Base-by-base conservation (phyloP, 2,888 invertebrate species). In the Melanophora roralis region DNA sequence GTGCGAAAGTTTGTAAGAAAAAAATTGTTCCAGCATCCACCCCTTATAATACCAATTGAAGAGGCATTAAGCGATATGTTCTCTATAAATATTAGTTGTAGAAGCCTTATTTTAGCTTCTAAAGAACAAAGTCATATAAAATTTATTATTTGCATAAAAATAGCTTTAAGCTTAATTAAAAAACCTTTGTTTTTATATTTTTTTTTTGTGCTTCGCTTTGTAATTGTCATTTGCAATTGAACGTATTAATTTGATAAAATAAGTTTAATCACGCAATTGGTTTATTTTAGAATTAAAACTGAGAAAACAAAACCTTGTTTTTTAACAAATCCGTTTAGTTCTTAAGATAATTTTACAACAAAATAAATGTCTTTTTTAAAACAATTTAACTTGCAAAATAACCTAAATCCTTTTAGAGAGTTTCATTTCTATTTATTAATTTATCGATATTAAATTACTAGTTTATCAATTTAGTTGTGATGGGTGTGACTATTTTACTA, bases 261-360 rank as follows among this genome's bases (percentile, higher is more conserved):
- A 75, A 49, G 59, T 67, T 49, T 71, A 55, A 75, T 57, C 79
- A 79, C 79, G 79, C 79, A 72, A 79, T 79, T 75, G 65, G 36
- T 60, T 68, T 62, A 55, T 4, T 27, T 11, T 65, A 11, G n/a
- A 57, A 67, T 53, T 49, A 12, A 32, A 69, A 57, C n/a, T n/a
- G n/a, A n/a, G n/a, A n/a, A n/a, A n/a, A 49, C 14, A 64, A 64
- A 75, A 75, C 79, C 79, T 79, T 79, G 79, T 71, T 60, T 62
- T 67, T n/a, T 38, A 47, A 47, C 73, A 43, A 68, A 68, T 72
- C 55, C 79, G 71, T 79, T 79, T 79, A 47, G 36, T 65, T 57
- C 40, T 49, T 49, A 36, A 49, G 19, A 19, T 38, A 21, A 27
- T 59, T 12, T 47, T 47, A n/a, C n/a, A n/a, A n/a, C n/a, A n/a